Evolutionary conservation across 2,888 invertebrate species (phyloP).

Genomic region (Campoplex nolae): DNA sequence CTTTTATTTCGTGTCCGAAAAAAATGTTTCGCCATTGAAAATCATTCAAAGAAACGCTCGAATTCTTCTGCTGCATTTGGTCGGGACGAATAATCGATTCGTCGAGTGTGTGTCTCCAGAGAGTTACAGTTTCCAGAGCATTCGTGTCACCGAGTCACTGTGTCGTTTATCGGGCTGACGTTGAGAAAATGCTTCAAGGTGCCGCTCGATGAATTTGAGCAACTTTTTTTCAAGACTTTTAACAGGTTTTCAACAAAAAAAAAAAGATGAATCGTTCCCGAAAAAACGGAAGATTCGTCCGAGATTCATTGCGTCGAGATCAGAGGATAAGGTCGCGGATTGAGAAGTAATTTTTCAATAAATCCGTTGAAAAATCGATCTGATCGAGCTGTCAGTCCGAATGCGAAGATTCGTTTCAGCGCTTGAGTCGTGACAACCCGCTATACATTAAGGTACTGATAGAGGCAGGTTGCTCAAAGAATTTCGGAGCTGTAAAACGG

Average conservation of each 20-base stretch:
- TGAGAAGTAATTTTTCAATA: neutral
- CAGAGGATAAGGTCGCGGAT: neutral
- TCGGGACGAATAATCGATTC: neutral
- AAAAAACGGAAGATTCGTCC: neutral
- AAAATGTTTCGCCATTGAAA: neutral
- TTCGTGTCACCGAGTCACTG: slow-evolving; percentile 9
- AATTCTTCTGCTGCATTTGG: neutral
- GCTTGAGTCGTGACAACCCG: neutral
- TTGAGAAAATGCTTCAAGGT: neutral
- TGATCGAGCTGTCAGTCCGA: neutral
- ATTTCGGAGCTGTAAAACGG: slow-evolving; percentile 4
- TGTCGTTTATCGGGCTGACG: neutral
- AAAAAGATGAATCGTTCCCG: too few relatives aligned
- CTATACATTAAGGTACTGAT: too few relatives aligned
- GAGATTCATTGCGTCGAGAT: neutral
- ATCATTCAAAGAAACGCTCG: neutral
- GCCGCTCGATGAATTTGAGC: neutral
- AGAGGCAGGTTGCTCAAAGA: neutral
- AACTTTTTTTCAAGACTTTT: neutral
- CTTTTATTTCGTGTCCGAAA: neutral
- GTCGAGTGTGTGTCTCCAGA: neutral
- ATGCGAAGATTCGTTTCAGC: slow-evolving; percentile 7
- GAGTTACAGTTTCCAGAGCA: slow-evolving; percentile 3
- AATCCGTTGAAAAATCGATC: neutral
- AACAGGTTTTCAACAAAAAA: neutral